Evolutionary conservation across 2,888 invertebrate species (phyloP), one percentile per base, ranked within the genome.

Genomic region (Heliconius sara): DNA sequence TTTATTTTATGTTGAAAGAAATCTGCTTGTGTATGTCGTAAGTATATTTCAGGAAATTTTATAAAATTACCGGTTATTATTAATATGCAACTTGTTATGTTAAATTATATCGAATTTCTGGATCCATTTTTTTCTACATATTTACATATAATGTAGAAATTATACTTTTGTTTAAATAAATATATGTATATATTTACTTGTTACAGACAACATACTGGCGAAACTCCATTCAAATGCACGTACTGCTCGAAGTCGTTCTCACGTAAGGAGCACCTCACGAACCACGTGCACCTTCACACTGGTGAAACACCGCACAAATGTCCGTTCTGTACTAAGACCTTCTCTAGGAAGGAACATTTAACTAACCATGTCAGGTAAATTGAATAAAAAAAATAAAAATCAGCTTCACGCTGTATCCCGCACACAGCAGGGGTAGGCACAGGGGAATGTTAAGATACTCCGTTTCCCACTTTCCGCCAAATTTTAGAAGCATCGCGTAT

Each of bases 201-300:
- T 80, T 82, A 81, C 92, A 95, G 97, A 91, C 97, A 97, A 95
- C 97, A 97, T 90, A 97, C 97, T 82, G 97, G 97, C 87, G 97
- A 97, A 94, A 97, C 97, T 80, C 97, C 97, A 84, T 97, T 97
- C 93, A 96, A 97, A 89, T 97, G 97, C 92, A 96, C 97, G 89
- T 97, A 96, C 94, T 97, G 95, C 86, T 86, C 95, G 80, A 95
- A 95, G 89, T 93, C 95, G 83, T 95, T 95, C 92, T 97, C 97
- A 82, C 96, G 98, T 87, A 98, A 98, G 95, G 98, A 98, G 93
- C 98, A 98, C 90, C 97, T 98, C 89, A 97, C 97, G 93, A 98
- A 97, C 95, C 98, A 98, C 94, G 97, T 97, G 88, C 97, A 98
- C 95, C 97, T 97, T 76, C 96, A 96, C 88, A 96, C 96, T 12